Conservation (phyloP, 2,113 vertebrate species). For the Geococcyx californianus region DNA sequence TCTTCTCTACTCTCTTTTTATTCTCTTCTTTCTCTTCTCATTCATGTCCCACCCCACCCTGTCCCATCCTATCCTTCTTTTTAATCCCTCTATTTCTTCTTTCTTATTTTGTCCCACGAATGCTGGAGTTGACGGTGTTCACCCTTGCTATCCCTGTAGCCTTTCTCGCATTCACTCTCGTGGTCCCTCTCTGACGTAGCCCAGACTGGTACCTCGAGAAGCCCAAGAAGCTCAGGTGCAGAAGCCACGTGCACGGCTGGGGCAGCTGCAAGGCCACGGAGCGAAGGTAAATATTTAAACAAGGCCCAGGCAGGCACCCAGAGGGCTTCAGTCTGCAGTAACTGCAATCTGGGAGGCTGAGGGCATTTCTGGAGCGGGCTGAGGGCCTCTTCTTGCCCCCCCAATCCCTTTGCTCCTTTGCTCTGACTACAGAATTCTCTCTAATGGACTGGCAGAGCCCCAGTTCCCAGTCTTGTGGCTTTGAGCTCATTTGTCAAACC, state of each 20-base stretch:
- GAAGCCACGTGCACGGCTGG: neutral
- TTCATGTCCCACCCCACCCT: too few species aligned
- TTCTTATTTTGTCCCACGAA: neutral
- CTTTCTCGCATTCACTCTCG: neutral
- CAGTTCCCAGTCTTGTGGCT: conserved; percentile 13
- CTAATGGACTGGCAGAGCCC: conserved; percentile 43
- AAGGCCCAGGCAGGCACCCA: neutral
- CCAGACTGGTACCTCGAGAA: neutral
- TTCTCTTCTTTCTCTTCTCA: neutral
- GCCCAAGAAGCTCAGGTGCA: neutral
- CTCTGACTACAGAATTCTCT: neutral
- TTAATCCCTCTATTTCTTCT: neutral
- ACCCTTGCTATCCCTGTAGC: too few species aligned
- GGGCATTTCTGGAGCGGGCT: neutral
- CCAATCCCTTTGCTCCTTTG: neutral
- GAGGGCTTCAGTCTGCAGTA: neutral
- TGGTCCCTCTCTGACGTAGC: neutral
- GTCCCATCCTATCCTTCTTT: neutral
- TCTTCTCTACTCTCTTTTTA: too few species aligned
- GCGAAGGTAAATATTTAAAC: neutral
- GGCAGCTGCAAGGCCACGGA: neutral
- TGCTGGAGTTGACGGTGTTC: neutral
- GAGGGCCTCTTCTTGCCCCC: neutral
- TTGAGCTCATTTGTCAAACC: conserved; percentile 68
- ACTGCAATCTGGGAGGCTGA: neutral